Base-by-base conservation (phyloP, 2,797 vertebrate species). In the Emydoidea blandingii region DNA sequence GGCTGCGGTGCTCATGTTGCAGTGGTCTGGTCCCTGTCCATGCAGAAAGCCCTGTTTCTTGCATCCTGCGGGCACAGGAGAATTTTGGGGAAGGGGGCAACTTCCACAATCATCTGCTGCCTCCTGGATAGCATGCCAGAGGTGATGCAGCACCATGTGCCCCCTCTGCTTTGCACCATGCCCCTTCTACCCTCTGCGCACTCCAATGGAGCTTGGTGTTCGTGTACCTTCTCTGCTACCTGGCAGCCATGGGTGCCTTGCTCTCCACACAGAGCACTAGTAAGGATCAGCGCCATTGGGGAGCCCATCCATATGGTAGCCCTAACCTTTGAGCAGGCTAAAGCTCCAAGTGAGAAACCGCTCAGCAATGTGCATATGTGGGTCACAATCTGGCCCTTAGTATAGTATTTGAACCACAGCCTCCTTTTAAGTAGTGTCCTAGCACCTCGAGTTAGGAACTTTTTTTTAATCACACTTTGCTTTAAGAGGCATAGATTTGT, bases 401-500 rank as follows among this genome's bases (percentile, higher is more conserved):
- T 74, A 83, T 92, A 94, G 11, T 14, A 44, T 82, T 91, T 90
- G 12, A 65, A 87, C 50, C 0, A 91, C 94, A 57, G 41, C 8
- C 2, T 10, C 50, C 78, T 74, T 68, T 91, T 4, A 31, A 85
- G 41, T 27, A 23, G 34, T 81, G 29, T 53, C 27, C 79, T 91
- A 72, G 83, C 89, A 94, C 62, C 23, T 53, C 87, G n/a, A 86
- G 27, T 86, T 92, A 49, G 29, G 5, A 89, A 74, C 21, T 65
- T 85, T 86, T 92, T 92, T 86, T 44, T 56, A 65, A 91, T 49
- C 44, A 83, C 4, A 5, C 2, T 62, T 47, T 59, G 85, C 81
- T 57, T 27, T 81, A 93, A 88, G 87, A 92, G 8, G 2, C 18
- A 90, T 81, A 93, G 50, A 97, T 93, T 91, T 94, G 89, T 95